Conservation (phyloP, 2,888 invertebrate genomes). For the Lasioglossum zephyrum region DNA sequence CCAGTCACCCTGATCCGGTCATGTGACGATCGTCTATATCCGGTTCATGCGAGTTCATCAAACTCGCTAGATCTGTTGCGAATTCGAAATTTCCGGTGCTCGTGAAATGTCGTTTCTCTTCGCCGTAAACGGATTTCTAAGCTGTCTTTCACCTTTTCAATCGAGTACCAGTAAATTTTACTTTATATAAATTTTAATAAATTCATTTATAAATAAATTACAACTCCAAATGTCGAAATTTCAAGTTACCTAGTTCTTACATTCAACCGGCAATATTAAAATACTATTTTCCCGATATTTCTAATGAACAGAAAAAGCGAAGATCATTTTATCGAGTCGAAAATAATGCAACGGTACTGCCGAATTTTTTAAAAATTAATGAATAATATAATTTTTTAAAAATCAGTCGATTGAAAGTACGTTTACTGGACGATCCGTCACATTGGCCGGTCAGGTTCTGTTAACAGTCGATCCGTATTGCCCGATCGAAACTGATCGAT, state of each 20-base stretch:
- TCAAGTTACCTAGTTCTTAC: no score
- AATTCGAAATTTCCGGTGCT: background rate
- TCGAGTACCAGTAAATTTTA: background rate
- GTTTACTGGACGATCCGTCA: conserved; percentile 42
- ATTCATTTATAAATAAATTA: no score
- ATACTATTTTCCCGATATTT: no score
- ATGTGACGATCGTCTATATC: conserved; percentile 43
- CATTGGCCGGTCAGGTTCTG: conserved; percentile 37
- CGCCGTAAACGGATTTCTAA: background rate
- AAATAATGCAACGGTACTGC: background rate
- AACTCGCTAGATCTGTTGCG: background rate
- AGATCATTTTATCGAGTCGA: background rate
- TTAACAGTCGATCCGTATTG: background rate
- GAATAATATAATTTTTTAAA: background rate
- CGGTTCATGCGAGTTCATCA: conserved; percentile 30
- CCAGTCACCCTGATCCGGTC: conserved; percentile 48
- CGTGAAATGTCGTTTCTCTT: background rate
- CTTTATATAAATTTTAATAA: no score
- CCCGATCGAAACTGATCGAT: no score
- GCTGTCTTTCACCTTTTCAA: background rate
- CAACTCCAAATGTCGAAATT: no score
- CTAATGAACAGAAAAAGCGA: no score
- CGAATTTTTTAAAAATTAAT: background rate
- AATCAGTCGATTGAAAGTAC: background rate
- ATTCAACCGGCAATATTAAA: no score